These are phyloP conservation scores for Manis crassicaudata DNA, from an alignment of 2,797 vertebrate genomes.

Conservation along the genomic window DNA sequence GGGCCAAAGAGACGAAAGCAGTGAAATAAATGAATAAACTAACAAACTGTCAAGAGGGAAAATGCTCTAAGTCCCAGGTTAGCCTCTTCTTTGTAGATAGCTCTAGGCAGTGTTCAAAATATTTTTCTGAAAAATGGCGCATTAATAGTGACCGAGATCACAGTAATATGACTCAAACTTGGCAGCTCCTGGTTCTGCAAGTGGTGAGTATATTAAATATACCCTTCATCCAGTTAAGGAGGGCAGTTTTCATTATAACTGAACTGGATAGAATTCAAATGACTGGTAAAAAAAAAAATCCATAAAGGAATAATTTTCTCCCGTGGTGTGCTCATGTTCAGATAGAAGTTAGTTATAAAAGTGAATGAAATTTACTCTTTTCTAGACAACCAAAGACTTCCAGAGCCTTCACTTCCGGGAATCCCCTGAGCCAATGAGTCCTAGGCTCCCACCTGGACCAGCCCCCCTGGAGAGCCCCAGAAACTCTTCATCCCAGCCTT, in stretches of 20 bases:
- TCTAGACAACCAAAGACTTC: not conserved
- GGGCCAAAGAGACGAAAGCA: not conserved
- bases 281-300: not conserved
- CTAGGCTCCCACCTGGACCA: not conserved
- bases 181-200: not conserved
- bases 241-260: not conserved
- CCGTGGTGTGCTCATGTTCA: not conserved
- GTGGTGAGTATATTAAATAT: not conserved
- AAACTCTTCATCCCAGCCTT: not conserved
- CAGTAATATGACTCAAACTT: not conserved
- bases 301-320: conserved; percentile 13
- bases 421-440: not conserved
- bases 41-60: not conserved
- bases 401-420: not conserved
- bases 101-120: not conserved
- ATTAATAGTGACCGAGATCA: not conserved
- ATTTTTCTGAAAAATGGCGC: conserved; percentile 19
- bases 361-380: conserved; percentile 37
- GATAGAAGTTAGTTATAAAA: conserved; percentile 17
- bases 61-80: not conserved
- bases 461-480: not conserved
- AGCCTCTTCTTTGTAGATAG: not conserved
- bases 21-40: not conserved
- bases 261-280: conserved; percentile 42
- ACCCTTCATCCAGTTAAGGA: not conserved